Evolutionary conservation across 2,113 vertebrate genomes (phyloP).

Genomic region (Arenaria interpres): DNA sequence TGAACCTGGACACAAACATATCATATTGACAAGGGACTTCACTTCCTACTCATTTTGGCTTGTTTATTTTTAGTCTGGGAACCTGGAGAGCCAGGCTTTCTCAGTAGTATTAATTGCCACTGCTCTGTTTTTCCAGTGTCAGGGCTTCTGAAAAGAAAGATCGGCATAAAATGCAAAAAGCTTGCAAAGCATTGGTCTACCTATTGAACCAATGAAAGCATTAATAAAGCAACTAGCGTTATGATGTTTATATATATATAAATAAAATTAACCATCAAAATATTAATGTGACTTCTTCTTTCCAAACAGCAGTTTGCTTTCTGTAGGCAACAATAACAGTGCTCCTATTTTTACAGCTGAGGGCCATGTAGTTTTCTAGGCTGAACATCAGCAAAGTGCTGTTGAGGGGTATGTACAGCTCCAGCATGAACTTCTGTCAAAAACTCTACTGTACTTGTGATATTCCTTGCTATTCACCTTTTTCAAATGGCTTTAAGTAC

Average conservation of each 20-base stretch:
- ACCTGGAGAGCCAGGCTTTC: neutral
- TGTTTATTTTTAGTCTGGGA: slow-evolving; percentile 58
- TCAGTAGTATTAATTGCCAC: neutral
- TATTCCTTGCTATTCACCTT: neutral
- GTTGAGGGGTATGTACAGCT: fast-evolving
- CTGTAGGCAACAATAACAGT: neutral
- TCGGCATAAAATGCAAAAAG: neutral
- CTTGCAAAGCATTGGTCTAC: neutral
- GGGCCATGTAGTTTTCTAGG: neutral
- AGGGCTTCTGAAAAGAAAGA: neutral
- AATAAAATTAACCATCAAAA: neutral
- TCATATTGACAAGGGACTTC: neutral
- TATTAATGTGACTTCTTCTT: neutral
- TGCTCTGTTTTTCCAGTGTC: neutral
- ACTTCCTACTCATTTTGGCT: neutral
- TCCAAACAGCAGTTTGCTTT: neutral
- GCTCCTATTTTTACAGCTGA: neutral
- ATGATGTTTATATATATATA: neutral
- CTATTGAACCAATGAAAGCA: neutral
- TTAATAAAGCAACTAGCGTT: neutral
- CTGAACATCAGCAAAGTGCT: neutral
- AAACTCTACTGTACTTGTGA: neutral
- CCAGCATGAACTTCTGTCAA: neutral
- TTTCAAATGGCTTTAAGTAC: neutral
- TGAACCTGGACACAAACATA: neutral